Base-by-base conservation (phyloP, 2,888 invertebrate genomes). In the Cheilosia grossa region DNA sequence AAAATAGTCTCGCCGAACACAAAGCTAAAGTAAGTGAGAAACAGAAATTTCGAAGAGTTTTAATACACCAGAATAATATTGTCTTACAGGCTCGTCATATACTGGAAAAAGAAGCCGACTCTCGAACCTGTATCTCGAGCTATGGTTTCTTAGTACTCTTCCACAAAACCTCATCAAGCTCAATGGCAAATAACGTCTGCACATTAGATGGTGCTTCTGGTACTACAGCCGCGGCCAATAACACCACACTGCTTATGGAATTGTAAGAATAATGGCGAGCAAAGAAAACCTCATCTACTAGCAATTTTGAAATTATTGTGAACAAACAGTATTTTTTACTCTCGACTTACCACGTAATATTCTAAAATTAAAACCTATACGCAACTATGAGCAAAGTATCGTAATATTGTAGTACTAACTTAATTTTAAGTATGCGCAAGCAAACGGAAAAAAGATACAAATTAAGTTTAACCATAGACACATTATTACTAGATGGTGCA, bases 1-100 rank as follows among this genome's bases (percentile, higher is more conserved):
- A 94, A 88, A 94, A 94, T 87, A 94, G 93, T 82, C 92, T 96
- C 87, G 93, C 95, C 86, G 95, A 95, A 73, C 95, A 95, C 89
- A 94, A 94, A 90, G 90, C 92, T 33, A 95, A 94, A 93, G 95
- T 95, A 90, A 51, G 24, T 49, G 24, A 37, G 33, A 9, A 58
- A 13, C 3, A 58, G 3, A 30, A 17, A 2, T 54, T 15, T 17
- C 19, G 15, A 37, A 3, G 17, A 17, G 17, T 49, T 56, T 27
- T 54, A 30, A 47, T 15, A 24, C 24, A 15, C 17, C 44, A 30
- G 33, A 49, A 33, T 44, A 33, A 56, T 44, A 7, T 40, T 72
- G 1, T 51, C 27, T 67, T 81, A 2, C 33, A 92, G 92, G 91
- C 92, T n/a, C 91, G 91, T 63, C 89, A 89, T 82, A 89, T 92